These are phyloP conservation scores for Poeciliopsis prolifica DNA, from an alignment of 2,113 vertebrate species.

Conservation along the genomic window DNA sequence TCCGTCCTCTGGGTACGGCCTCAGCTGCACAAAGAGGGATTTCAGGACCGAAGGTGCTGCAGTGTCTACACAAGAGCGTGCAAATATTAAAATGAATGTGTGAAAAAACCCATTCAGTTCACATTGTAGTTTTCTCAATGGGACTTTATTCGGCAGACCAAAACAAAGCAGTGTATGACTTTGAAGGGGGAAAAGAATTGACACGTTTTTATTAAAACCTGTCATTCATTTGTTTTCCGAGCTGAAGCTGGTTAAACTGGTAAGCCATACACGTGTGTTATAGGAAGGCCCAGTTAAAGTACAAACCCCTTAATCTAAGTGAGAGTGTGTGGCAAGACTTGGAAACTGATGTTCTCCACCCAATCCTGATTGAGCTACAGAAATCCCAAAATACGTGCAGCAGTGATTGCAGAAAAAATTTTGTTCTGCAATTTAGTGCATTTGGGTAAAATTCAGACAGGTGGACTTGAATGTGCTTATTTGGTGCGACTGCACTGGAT, in stretches of 20 bases:
- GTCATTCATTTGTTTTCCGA: not conserved
- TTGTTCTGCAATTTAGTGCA: not conserved
- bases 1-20: constrained; percentile 82
- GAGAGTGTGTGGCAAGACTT: no score
- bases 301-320: no score
- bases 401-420: not conserved
- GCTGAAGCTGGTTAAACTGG: no score
- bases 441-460: not conserved
- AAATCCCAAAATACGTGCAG: not conserved
- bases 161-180: not conserved
- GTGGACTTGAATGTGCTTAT: not conserved
- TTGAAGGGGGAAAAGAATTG: not conserved
- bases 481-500: not conserved
- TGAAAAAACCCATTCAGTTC: not conserved
- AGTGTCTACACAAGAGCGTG: constrained; percentile 40
- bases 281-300: no score
- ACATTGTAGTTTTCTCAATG: no score
- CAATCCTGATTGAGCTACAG: not conserved
- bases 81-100: not conserved
- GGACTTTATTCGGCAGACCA: not conserved
- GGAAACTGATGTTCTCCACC: no score
- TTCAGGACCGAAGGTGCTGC: constrained; percentile 80
- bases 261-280: no score
- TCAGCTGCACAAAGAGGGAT: constrained; percentile 83
- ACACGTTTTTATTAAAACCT: not conserved